These are phyloP conservation scores for Rallus limicola DNA, from an alignment of 2,113 vertebrate genomes.

Conservation along the genomic window DNA sequence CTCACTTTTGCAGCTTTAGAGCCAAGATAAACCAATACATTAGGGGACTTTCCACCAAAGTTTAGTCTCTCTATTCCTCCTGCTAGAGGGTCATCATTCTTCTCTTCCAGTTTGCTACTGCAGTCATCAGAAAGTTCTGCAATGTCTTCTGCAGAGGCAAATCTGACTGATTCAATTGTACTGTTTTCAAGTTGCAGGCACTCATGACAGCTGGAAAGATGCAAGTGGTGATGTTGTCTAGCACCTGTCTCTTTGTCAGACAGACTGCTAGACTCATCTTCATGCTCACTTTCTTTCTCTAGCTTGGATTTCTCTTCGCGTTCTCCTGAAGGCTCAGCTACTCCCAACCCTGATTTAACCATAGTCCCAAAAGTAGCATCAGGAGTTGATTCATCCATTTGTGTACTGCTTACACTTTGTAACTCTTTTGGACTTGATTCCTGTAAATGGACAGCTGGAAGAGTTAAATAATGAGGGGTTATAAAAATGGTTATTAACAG, in stretches of 20 bases:
- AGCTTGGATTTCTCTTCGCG: background rate
- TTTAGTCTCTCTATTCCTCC: conserved; percentile 30
- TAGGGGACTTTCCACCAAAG: conserved; percentile 80
- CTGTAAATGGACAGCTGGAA: conserved; percentile 83
- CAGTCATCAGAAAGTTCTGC: conserved; percentile 82
- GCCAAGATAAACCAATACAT: conserved; percentile 87
- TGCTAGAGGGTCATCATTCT: background rate
- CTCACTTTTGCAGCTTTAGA: conserved; percentile 15
- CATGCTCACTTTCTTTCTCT: background rate
- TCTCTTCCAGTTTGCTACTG: conserved; percentile 7
- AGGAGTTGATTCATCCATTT: background rate
- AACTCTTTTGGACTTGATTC: conserved; percentile 76
- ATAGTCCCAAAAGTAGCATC: background rate
- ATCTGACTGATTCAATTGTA: conserved; percentile 91
- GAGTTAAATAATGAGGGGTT: background rate
- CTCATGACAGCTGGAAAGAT: conserved; percentile 91
- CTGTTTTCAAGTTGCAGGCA: conserved; percentile 92
- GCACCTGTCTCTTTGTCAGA: background rate
- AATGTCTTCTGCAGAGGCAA: conserved; percentile 88
- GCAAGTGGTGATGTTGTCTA: conserved; percentile 76
- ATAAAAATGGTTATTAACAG: background rate
- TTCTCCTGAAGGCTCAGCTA: background rate
- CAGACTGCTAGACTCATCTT: background rate
- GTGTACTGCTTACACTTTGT: background rate
- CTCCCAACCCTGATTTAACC: background rate